Evolutionary conservation across 2,113 vertebrate species (phyloP).

Genomic region (Dromiciops gliroides): DNA sequence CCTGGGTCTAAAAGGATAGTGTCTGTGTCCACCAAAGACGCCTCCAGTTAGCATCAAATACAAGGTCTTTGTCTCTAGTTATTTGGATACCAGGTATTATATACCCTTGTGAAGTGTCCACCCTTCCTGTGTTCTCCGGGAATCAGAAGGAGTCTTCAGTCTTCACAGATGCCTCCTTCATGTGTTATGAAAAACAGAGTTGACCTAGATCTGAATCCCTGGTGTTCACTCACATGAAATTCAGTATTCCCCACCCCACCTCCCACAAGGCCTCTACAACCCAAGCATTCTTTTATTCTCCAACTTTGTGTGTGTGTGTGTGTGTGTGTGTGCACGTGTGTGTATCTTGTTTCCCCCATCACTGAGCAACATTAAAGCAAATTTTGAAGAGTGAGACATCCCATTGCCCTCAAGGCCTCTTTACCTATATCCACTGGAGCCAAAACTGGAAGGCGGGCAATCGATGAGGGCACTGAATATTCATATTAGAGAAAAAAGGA

Average conservation of each 20-base stretch:
- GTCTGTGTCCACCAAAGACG: not conserved
- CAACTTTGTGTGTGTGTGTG: not conserved
- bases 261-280: slow-evolving; percentile 11
- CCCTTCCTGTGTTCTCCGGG: not conserved
- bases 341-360: slow-evolving; percentile 67
- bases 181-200: slow-evolving; percentile 67
- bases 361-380: slow-evolving; percentile 81
- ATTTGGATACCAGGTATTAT: not conserved
- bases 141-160: slow-evolving; percentile 4
- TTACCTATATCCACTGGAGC: slow-evolving; percentile 75
- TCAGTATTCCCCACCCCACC: slow-evolving; percentile 79
- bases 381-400: slow-evolving; percentile 77
- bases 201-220: slow-evolving; percentile 75
- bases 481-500: slow-evolving; percentile 80
- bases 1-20: not conserved
- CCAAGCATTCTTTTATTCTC: not conserved
- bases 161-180: slow-evolving; percentile 12
- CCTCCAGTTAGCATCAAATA: not conserved
- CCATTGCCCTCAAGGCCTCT: slow-evolving; percentile 77
- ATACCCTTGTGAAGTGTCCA: not conserved
- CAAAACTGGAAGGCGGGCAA: slow-evolving; percentile 77
- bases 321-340: too few relatives aligned
- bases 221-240: slow-evolving; percentile 77
- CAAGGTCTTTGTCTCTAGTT: not conserved
- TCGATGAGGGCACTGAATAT: slow-evolving; percentile 77